A percentile compares a stretch with the other conserved stretches of the same genome.
Evolutionary conservation across 2,113 vertebrate genomes (phyloP).

Genomic region (Lagopus leucura): DNA sequence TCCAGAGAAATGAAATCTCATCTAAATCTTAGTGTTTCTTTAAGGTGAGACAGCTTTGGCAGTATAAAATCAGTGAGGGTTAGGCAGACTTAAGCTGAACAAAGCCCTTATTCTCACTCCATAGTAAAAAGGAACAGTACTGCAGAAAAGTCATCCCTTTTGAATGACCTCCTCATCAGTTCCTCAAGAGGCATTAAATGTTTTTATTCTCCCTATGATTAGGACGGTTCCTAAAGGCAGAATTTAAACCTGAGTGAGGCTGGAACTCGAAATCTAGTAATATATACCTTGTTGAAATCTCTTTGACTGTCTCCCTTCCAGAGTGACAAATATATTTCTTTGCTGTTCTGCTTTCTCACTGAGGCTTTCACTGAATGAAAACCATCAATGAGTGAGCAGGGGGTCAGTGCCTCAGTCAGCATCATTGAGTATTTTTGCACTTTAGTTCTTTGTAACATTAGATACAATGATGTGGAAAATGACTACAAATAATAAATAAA

Average conservation of each 20-base stretch:
- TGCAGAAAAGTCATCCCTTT: neutral
- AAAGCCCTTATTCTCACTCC: neutral
- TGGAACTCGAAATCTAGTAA: constrained; percentile 1
- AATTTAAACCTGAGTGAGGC: neutral
- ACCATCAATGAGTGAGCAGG: neutral
- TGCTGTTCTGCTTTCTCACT: neutral
- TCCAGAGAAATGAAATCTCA: neutral
- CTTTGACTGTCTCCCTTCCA: neutral
- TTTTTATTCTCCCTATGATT: neutral
- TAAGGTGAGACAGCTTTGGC: neutral
- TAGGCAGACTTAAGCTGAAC: neutral
- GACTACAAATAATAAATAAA: neutral
- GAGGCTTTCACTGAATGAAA: constrained; percentile 2
- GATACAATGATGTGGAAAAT: constrained; percentile 13
- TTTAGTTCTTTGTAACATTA: neutral
- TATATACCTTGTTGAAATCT: neutral
- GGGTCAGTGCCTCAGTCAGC: neutral
- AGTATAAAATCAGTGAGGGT: neutral
- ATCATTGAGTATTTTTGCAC: neutral
- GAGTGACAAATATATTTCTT: neutral
- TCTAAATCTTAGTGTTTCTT: neutral
- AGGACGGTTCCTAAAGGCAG: neutral
- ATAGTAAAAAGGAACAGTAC: neutral
- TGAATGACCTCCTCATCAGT: neutral
- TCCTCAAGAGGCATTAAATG: neutral